A percentile compares a stretch with the other conserved stretches of the same genome.
These are phyloP conservation scores for Hypothenemus hampei DNA, from an alignment of 1,140 invertebrate genomes.

Conservation along the genomic window DNA sequence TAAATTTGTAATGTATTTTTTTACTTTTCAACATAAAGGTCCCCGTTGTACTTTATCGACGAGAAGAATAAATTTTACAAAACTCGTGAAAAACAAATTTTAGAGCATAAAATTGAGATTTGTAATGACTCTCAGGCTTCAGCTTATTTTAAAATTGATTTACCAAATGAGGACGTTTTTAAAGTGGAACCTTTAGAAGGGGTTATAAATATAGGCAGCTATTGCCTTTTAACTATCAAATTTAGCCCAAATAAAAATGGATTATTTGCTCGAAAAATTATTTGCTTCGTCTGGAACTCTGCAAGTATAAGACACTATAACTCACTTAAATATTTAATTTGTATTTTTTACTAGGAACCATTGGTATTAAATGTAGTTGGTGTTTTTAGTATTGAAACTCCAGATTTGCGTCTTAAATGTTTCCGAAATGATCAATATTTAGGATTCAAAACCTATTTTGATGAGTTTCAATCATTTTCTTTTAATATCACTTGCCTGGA, in stretches of 20 bases:
- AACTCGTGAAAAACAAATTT: not conserved
- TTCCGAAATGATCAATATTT: too few relatives aligned
- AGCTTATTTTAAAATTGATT: conserved; percentile 13
- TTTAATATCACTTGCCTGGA: too few relatives aligned
- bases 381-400: too few relatives aligned
- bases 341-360: conserved; percentile 24
- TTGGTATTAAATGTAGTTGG: conserved; percentile 26
- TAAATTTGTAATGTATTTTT: too few relatives aligned
- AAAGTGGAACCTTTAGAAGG: conserved; percentile 10
- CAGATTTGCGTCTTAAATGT: too few relatives aligned
- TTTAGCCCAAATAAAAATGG: conserved; percentile 27
- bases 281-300: conserved; percentile 28
- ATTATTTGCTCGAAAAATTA: conserved; percentile 23
- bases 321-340: too few relatives aligned
- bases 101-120: conserved; percentile 21
- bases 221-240: conserved; percentile 21
- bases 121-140: conserved; percentile 7
- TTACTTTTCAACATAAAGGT: conserved; percentile 10
- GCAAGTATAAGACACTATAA: conserved; percentile 20
- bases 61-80: conserved; percentile 16
- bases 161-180: conserved; percentile 7
- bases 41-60: conserved; percentile 23
- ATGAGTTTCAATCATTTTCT: too few relatives aligned
- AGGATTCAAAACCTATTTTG: too few relatives aligned
- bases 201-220: conserved; percentile 4